Percentiles rank a stretch among this genome's conserved stretches.
These are phyloP conservation scores for Pseudachorutes palmiensis DNA, from an alignment of 1,140 invertebrate species.

Conservation along the genomic window DNA sequence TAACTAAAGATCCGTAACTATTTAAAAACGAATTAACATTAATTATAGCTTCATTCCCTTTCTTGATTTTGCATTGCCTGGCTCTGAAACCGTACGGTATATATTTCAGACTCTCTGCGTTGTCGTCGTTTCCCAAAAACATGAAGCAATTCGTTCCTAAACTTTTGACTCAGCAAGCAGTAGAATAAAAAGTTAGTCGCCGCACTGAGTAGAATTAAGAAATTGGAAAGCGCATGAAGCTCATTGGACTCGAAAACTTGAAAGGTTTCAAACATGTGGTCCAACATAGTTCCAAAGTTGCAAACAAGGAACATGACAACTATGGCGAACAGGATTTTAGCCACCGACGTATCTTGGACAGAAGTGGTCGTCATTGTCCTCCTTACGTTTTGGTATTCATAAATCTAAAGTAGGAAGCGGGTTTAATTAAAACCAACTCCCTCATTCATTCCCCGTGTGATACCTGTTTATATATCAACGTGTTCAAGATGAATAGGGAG, in stretches of 20 bases:
- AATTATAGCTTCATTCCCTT: no score
- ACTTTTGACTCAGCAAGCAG: background rate
- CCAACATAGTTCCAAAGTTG: background rate
- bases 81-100: no score
- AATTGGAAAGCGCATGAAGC: background rate
- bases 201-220: background rate
- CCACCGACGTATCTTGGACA: background rate
- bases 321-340: background rate
- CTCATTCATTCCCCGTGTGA: no score
- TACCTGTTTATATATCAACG: background rate
- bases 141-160: background rate
- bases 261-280: background rate
- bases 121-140: no score
- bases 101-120: no score
- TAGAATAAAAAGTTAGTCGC: background rate
- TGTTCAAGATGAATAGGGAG: background rate
- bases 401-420: no score
- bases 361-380: no score
- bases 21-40: no score
- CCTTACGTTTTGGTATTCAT: no score
- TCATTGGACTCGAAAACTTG: background rate
- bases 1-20: no score
- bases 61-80: no score
- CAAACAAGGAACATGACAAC: background rate
- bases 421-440: no score